Evolutionary conservation across 2,797 vertebrate genomes (phyloP).

Genomic region (Decapterus maruadsi): DNA sequence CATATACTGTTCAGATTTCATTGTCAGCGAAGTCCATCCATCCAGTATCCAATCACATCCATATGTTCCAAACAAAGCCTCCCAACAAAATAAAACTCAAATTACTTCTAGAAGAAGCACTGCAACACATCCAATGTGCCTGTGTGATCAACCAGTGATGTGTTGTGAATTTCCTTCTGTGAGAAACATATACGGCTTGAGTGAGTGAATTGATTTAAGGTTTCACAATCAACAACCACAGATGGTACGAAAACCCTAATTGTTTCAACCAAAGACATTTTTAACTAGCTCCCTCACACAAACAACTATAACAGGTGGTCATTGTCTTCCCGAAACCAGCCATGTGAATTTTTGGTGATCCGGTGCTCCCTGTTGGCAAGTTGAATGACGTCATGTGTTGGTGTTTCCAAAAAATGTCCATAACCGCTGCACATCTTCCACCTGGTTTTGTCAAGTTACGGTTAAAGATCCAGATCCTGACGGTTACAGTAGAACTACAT

Average conservation of each 20-base stretch:
- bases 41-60: not conserved
- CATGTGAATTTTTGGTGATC: not conserved
- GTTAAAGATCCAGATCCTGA: too few relatives aligned
- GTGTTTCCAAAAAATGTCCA: not conserved
- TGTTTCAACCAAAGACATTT: too few relatives aligned
- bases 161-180: not conserved
- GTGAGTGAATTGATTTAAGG: not conserved
- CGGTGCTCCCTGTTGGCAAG: not conserved
- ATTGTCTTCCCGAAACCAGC: too few relatives aligned
- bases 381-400: not conserved
- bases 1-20: not conserved
- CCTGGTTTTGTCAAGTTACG: not conserved
- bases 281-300: too few relatives aligned
- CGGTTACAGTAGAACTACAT: too few relatives aligned
- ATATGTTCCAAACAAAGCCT: not conserved
- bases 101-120: not conserved
- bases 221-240: not conserved
- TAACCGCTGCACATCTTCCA: not conserved
- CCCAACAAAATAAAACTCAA: not conserved
- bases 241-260: not conserved
- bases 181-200: not conserved
- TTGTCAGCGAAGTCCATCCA: not conserved
- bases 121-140: not conserved
- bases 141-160: not conserved
- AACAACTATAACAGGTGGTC: too few relatives aligned